These are phyloP conservation scores for Hexactinellida sp. DNA, from an alignment of 37 sponge, comb jelly and placozoan genomes.

Conservation along the genomic window DNA sequence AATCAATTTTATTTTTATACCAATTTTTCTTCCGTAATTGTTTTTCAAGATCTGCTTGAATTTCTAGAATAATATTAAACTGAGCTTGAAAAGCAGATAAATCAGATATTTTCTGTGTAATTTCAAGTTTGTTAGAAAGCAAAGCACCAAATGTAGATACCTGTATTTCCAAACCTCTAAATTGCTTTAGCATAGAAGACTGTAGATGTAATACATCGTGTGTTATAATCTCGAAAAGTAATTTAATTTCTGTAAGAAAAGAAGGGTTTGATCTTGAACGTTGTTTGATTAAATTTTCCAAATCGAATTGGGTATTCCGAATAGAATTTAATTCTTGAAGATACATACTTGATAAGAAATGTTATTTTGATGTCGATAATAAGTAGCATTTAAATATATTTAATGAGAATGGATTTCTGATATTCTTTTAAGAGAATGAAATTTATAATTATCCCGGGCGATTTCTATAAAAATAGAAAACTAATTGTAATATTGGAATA, in stretches of 20 bases:
- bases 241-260: not conserved
- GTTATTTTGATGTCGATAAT: too few relatives aligned
- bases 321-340: not conserved
- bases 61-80: not conserved
- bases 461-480: too few relatives aligned
- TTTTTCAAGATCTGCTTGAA: not conserved
- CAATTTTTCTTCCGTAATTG: not conserved
- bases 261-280: not conserved
- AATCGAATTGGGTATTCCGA: not conserved
- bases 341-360: not conserved
- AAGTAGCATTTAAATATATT: too few relatives aligned
- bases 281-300: not conserved
- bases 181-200: not conserved
- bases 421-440: too few relatives aligned
- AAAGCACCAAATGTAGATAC: not conserved
- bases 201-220: not conserved
- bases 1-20: not conserved
- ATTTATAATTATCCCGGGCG: too few relatives aligned
- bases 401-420: too few relatives aligned
- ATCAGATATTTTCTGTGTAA: not conserved
- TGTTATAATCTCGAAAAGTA: not conserved
- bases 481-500: too few relatives aligned
- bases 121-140: not conserved
- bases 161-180: not conserved
- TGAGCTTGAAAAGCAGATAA: not conserved